Conservation (phyloP, 2,888 invertebrate species). For the Torymus aiolomorphi region DNA sequence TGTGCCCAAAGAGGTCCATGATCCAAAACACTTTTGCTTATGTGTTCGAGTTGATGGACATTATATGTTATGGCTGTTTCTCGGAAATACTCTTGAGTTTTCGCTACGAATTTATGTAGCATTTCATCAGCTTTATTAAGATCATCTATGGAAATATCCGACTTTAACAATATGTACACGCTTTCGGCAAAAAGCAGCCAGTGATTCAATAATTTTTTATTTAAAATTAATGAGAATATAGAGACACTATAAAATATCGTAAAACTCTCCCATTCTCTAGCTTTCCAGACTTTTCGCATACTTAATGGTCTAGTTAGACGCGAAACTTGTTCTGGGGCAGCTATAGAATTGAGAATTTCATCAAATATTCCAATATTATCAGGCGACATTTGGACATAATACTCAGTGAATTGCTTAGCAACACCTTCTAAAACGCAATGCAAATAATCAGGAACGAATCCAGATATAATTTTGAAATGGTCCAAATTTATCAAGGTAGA, state of each 20-base stretch:
- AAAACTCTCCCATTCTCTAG: conserved; percentile 13
- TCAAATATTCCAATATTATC: background rate
- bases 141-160: conserved; percentile 4
- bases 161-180: background rate
- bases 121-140: conserved; percentile 29
- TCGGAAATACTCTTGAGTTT: conserved; percentile 20
- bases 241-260: conserved; percentile 1
- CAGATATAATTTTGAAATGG: too few species aligned
- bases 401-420: too few species aligned
- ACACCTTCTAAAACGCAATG: too few species aligned
- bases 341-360: conserved; percentile 29
- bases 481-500: too few species aligned
- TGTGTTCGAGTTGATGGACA: too few species aligned
- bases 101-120: conserved; percentile 27
- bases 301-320: conserved; percentile 43
- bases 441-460: too few species aligned
- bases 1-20: too few species aligned
- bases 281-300: conserved; percentile 27
- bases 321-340: conserved; percentile 40
- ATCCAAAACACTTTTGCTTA: too few species aligned
- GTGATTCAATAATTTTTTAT: too few species aligned
- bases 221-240: background rate
- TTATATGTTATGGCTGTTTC: too few species aligned
- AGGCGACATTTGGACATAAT: too few species aligned
- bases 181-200: conserved; percentile 3